Conservation (phyloP, 2,797 vertebrate species). For the Poeciliopsis turneri region DNA sequence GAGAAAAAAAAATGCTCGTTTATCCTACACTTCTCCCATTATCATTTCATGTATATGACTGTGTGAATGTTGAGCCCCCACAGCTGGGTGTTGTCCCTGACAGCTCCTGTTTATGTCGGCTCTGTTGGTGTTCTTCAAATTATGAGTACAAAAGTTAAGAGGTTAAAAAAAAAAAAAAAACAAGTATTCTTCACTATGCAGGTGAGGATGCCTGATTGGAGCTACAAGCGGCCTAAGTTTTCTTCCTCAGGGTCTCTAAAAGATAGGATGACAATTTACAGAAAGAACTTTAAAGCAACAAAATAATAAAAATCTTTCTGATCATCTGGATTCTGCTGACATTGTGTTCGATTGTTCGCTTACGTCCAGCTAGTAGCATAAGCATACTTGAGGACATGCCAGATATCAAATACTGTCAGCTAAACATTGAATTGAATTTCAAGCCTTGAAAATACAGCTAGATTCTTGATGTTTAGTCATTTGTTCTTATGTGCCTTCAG, state of each 20-base stretch:
- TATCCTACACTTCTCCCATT: not conserved
- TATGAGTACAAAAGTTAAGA: not conserved
- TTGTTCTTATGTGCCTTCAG: not conserved
- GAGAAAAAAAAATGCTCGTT: conserved; percentile 9
- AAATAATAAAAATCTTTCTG: not conserved
- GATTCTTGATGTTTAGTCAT: not conserved
- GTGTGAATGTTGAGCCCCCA: not conserved
- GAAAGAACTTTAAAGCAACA: not conserved
- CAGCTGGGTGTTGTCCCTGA: not conserved
- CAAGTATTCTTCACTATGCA: not conserved
- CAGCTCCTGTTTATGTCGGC: not conserved
- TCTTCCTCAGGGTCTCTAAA: too few species aligned
- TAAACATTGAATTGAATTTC: not conserved
- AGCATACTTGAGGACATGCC: not conserved
- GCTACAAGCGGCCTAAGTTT: too few species aligned
- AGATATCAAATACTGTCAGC: not conserved
- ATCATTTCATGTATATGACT: not conserved
- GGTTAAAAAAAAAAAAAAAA: too few species aligned
- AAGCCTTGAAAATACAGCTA: not conserved
- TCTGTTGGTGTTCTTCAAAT: not conserved
- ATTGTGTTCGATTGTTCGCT: not conserved
- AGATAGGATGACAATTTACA: too few species aligned
- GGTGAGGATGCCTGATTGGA: not conserved
- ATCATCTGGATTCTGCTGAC: not conserved
- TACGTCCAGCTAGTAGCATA: not conserved